Evolutionary conservation across 2,797 vertebrate genomes (phyloP), one percentile per base, ranked within the genome.

Genomic region (Diglossa cyanea): DNA sequence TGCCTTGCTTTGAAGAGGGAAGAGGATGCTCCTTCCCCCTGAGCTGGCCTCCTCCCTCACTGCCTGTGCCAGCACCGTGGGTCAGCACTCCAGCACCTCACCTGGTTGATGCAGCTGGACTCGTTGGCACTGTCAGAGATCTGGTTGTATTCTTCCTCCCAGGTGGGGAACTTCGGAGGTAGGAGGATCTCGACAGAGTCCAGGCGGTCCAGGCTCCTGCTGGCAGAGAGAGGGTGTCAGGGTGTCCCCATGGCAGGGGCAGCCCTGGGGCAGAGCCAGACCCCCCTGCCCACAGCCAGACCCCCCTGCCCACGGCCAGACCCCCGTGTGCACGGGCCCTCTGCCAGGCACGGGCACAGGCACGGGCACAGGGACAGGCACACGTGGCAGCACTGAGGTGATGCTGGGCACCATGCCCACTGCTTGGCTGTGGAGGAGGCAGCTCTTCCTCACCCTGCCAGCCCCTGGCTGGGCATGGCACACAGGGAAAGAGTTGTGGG

Each of bases 61-160:
- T 17, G 63, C 51, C 8, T 9, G 13, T 39, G n/a, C 44, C 9
- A 25, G 39, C 44, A 62, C 68, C 26, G 53, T 4, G 1, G 37
- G 35, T 48, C 54, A 65, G 60, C 5, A 5, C 40, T 78, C 42
- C 53, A 51, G 73, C 50, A 17, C 39, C 98, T 97, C 95, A 99
- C 99, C 99, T 99, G 99, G 96, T 97, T 99, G 95, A 99, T 97
- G 93, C 98, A 98, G 88, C 98, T 97, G 95, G 98, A 96, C 82
- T 98, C 98, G 0, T 98, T 98, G 90, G 98, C 79, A 82, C 98
- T 99, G 97, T 99, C 99, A 71, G 99, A 98, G 96, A 98, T 98
- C 95, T 98, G 99, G 96, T 99, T 99, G 97, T 99, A 99, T 97
- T 99, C 99, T 94, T 99, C 99, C 72, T 99, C 99, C 99, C 99